These are phyloP conservation scores for Amiota minor DNA, from an alignment of 2,888 invertebrate species.

Conservation along the genomic window DNA sequence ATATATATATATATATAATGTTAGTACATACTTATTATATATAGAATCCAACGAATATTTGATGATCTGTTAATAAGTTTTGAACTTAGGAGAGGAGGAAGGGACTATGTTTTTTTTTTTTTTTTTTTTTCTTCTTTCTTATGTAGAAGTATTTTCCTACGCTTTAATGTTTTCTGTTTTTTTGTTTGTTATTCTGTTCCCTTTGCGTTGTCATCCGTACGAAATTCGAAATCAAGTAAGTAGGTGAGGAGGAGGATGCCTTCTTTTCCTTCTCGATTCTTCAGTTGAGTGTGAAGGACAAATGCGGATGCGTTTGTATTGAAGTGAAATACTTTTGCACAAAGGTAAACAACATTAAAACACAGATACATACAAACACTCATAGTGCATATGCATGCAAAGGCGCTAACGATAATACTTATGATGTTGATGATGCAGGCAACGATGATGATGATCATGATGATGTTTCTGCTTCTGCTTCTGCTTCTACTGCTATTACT, in stretches of 20 bases:
- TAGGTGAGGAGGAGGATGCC: not conserved
- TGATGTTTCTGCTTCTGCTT: not conserved
- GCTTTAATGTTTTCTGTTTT: too few species aligned
- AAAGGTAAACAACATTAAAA: slow-evolving; percentile 2
- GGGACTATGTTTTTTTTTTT: too few species aligned
- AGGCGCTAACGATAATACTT: slow-evolving; percentile 6
- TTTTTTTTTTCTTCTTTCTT: too few species aligned
- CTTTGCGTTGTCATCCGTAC: too few species aligned
- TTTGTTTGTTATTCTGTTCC: too few species aligned
- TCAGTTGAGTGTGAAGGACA: not conserved
- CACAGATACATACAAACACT: not conserved
- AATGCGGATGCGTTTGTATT: slow-evolving; percentile 4
- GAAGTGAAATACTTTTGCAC: not conserved
- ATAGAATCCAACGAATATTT: too few species aligned
- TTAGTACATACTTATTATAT: too few species aligned
- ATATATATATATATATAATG: too few species aligned
- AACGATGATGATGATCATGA: not conserved
- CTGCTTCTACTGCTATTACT: not conserved
- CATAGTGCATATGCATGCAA: not conserved
- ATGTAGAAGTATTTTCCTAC: too few species aligned
- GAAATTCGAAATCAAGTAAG: not conserved
- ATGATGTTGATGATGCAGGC: not conserved
- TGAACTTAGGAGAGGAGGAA: too few species aligned
- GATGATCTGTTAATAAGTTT: too few species aligned
- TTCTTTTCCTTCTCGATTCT: not conserved